phyloP scores from a whole-genome alignment of 2,888 invertebrate species.

The Eupithecia centaureata region DNA sequence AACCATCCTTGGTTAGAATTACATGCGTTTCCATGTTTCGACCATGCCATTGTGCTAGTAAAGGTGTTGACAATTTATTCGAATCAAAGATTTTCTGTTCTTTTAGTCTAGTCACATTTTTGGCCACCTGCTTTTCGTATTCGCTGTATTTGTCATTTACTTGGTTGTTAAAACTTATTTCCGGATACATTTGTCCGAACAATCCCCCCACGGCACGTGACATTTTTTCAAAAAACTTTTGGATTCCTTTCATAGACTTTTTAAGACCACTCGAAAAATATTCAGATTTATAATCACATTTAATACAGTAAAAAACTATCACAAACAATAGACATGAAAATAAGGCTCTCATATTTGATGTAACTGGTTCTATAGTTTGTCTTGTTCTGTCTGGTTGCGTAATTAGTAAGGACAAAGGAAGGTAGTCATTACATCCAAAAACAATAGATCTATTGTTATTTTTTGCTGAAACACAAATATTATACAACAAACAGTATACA shows the following conservation, averaged over 20 bases:
- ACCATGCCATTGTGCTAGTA: conserved; percentile 61
- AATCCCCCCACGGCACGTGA: background rate
- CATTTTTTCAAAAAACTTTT: background rate
- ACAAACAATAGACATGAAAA: conserved; percentile 13
- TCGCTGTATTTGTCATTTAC: background rate
- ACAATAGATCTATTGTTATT: conserved; percentile 24
- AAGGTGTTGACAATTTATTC: conserved; percentile 55
- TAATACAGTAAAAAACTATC: background rate
- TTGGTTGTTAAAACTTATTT: background rate
- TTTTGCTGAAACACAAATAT: background rate
- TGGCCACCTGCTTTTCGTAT: background rate
- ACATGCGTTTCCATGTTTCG: conserved; percentile 61
- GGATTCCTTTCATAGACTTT: background rate
- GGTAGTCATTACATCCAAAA: conserved; percentile 19
- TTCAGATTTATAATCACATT: background rate
- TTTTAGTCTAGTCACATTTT: background rate
- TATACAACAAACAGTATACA: background rate
- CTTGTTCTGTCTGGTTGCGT: conserved; percentile 13
- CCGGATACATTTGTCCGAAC: background rate
- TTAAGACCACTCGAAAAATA: background rate
- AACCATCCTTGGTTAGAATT: conserved; percentile 66
- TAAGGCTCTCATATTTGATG: conserved; percentile 19
- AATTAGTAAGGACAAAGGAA: background rate
- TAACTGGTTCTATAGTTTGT: background rate
- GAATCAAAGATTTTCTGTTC: background rate